phyloP scores from a whole-genome alignment of 2,888 invertebrate genomes.

The Leptinotarsa tumamoca region DNA sequence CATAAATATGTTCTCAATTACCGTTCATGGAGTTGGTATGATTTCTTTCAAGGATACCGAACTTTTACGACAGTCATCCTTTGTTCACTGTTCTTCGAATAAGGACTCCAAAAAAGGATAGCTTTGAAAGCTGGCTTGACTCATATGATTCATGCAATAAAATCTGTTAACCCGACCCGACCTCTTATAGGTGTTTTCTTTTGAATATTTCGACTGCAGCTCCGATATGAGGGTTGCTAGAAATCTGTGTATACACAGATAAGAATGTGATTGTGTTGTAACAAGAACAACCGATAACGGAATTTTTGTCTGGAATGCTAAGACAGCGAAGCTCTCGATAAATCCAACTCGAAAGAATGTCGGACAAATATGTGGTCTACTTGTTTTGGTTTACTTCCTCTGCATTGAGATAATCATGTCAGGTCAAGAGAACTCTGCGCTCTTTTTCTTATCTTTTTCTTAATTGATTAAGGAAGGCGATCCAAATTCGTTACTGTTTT shows the following conservation, averaged over 20 bases:
- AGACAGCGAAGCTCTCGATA: neutral
- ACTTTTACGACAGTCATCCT: slow-evolving; percentile 6
- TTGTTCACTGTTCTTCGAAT: neutral
- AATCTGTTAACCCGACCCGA: no score
- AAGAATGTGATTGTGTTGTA: neutral
- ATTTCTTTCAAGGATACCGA: neutral
- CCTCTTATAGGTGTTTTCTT: neutral
- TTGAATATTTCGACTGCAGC: neutral
- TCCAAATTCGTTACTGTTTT: no score
- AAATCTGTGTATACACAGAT: neutral
- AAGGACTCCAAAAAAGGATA: slow-evolving; percentile 9
- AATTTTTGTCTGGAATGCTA: neutral
- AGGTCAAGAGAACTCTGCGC: neutral
- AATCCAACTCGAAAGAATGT: neutral
- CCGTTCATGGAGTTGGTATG: neutral
- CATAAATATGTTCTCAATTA: neutral
- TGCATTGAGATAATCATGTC: neutral
- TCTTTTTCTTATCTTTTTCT: neutral
- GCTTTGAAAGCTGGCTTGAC: neutral
- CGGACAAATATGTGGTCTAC: neutral
- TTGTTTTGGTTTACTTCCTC: neutral
- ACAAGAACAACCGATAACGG: neutral
- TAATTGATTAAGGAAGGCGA: neutral
- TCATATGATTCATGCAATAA: slow-evolving; percentile 1
- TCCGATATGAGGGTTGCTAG: no score